These are phyloP conservation scores for Pollenia griseotomentosa DNA, from an alignment of 2,888 invertebrate genomes.

Conservation along the genomic window DNA sequence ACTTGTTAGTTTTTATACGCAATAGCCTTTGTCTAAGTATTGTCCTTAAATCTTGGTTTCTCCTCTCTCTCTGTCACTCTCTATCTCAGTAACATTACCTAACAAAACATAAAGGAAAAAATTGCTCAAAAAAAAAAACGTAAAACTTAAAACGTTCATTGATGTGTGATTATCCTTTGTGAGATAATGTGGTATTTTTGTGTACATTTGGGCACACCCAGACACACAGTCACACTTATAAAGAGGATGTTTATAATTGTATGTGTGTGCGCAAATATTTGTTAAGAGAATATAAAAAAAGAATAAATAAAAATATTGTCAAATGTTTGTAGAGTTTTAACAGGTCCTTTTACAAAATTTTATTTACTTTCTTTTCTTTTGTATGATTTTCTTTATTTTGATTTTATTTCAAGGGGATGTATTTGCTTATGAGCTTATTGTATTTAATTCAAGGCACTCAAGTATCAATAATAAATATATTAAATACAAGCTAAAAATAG, in stretches of 20 bases:
- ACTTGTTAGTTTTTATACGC: conserved; percentile 45
- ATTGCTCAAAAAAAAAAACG: neutral
- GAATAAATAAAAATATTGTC: conserved; percentile 32
- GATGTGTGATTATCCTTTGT: conserved; percentile 68
- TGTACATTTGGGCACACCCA: neutral
- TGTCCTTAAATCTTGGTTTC: neutral
- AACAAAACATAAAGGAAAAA: conserved; percentile 14
- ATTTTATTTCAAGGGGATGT: conserved; percentile 27
- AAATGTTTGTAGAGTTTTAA: conserved; percentile 63
- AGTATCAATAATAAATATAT: conserved; percentile 49
- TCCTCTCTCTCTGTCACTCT: neutral
- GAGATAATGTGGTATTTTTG: conserved; percentile 45
- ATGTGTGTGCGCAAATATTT: neutral
- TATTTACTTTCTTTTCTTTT: conserved; percentile 1
- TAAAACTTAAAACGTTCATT: conserved; percentile 42
- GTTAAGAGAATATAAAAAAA: conserved; percentile 12
- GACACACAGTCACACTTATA: neutral
- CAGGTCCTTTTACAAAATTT: conserved; percentile 45
- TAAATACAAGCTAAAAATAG: conserved; percentile 37
- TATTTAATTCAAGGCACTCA: conserved; percentile 49
- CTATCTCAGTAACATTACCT: neutral
- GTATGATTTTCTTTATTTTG: conserved; percentile 25
- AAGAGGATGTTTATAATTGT: neutral
- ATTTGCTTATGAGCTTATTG: conserved; percentile 44
- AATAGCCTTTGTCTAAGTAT: conserved; percentile 7